A percentile compares a stretch with the other conserved stretches of the same genome.
phyloP scores from a whole-genome alignment of 2,797 vertebrate genomes.

The Podarcis siculus region DNA sequence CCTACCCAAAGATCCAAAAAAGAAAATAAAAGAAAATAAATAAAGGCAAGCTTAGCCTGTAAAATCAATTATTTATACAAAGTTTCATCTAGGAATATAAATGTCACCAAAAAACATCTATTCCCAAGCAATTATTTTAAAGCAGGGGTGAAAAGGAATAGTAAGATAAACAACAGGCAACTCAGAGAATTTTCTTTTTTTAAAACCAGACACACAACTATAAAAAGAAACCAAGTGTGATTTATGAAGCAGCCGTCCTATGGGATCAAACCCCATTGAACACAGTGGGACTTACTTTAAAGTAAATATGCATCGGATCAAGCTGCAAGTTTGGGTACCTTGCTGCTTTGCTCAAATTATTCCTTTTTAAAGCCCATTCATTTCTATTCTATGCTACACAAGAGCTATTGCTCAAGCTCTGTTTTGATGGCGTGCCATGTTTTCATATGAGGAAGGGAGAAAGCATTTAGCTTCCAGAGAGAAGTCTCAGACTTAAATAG shows the following conservation, averaged over 20 bases:
- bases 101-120: background rate
- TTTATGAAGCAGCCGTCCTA: background rate
- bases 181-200: conserved; percentile 4
- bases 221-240: conserved; percentile 16
- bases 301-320: background rate
- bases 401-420: conserved; percentile 33
- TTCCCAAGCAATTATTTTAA: conserved; percentile 33
- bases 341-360: conserved; percentile 51
- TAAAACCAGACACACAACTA: background rate
- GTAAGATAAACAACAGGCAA: conserved; percentile 30
- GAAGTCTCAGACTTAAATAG: conserved; percentile 44
- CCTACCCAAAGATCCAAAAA: conserved; percentile 24
- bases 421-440: conserved; percentile 65
- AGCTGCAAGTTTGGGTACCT: background rate
- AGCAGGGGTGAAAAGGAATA: conserved; percentile 44
- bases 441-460: conserved; percentile 55
- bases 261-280: background rate
- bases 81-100: conserved; percentile 44
- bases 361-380: conserved; percentile 54
- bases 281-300: background rate
- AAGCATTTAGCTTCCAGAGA: conserved; percentile 66
- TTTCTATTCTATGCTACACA: conserved; percentile 40
- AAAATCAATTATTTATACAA: conserved; percentile 56
- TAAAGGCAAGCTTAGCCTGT: conserved; percentile 19
- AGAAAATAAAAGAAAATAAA: conserved; percentile 17